These are phyloP conservation scores for Trachelus tabidus DNA, from an alignment of 2,888 invertebrate genomes.

Conservation along the genomic window DNA sequence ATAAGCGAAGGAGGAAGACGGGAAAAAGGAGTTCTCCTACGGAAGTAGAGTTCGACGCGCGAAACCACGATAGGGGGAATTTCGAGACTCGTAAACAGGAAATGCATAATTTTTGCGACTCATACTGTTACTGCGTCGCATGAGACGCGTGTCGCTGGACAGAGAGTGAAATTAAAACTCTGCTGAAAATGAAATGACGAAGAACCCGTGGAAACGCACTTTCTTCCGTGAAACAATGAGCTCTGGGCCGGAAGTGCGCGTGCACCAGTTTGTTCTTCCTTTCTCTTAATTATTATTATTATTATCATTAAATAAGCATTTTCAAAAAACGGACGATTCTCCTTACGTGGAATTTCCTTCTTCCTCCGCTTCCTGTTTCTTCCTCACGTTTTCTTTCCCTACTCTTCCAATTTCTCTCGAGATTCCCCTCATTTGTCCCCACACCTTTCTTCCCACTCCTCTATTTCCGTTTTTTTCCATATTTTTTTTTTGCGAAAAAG, in stretches of 20 bases:
- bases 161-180: too few species aligned
- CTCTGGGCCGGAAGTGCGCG: not conserved
- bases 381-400: not conserved
- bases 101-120: too few species aligned
- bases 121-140: not conserved
- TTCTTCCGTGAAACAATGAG: too few species aligned
- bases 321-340: not conserved
- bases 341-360: not conserved
- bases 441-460: too few species aligned
- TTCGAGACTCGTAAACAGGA: too few species aligned
- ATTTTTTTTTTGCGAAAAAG: constrained; percentile 53
- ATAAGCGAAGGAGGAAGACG: constrained; percentile 2
- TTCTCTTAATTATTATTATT: not conserved
- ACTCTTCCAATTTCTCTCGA: not conserved
- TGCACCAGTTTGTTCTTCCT: not conserved
- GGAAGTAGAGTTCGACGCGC: too few species aligned
- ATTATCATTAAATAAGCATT: not conserved
- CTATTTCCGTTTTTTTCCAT: not conserved
- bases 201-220: too few species aligned
- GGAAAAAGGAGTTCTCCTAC: too few species aligned
- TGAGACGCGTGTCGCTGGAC: too few species aligned
- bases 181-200: too few species aligned
- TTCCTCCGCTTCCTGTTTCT: not conserved
- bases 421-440: not conserved
- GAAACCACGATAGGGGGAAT: too few species aligned